Percentiles rank a stretch among this genome's conserved stretches.
Conservation (phyloP, 2,888 invertebrate species). For the Chymomyza procnemis region DNA sequence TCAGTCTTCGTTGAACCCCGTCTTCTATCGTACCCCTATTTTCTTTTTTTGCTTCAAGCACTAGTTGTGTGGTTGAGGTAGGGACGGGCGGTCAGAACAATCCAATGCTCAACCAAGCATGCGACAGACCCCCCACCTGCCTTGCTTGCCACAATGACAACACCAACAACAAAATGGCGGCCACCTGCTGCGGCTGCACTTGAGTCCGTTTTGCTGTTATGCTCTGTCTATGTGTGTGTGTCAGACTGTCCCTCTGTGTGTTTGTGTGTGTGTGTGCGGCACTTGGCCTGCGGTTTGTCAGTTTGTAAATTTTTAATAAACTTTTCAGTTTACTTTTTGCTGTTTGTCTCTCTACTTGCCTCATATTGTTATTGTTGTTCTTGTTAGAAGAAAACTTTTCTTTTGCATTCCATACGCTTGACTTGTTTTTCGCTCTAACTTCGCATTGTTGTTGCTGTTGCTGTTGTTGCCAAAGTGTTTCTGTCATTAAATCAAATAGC, state of each 20-base stretch:
- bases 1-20: background rate
- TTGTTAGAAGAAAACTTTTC: background rate
- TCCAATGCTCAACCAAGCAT: background rate
- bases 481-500: constrained; percentile 34
- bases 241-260: background rate
- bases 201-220: constrained; percentile 60
- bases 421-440: background rate
- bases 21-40: too few species aligned
- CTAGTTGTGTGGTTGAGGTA: background rate
- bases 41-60: too few species aligned
- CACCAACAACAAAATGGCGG: constrained; percentile 38
- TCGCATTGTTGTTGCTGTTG: constrained; percentile 16
- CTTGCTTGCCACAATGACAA: constrained; percentile 7
- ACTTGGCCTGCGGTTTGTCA: constrained; percentile 32
- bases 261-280: constrained; percentile 15
- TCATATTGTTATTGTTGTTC: constrained; percentile 14
- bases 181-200: constrained; percentile 72
- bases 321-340: constrained; percentile 49
- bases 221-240: constrained; percentile 29
- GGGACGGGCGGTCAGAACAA: background rate
- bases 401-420: background rate
- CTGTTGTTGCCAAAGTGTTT: constrained; percentile 29
- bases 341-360: constrained; percentile 25
- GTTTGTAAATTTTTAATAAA: constrained; percentile 67
- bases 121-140: background rate